Conservation (phyloP, 2,113 vertebrate species). For the Cairina moschata region DNA sequence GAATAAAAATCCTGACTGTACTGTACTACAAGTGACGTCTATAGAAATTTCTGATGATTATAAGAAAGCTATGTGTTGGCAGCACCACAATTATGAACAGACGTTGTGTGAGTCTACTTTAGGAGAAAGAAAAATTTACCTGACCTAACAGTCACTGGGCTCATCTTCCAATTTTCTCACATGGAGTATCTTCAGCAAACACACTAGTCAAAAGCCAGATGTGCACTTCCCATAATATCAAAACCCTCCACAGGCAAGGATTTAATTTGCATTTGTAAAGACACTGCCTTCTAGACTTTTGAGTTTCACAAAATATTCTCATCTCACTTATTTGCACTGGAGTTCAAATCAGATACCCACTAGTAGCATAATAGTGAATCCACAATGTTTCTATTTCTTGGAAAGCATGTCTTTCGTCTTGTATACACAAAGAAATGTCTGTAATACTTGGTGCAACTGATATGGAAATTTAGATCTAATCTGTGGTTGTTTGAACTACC, state of each 20-base stretch:
- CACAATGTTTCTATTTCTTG: background rate
- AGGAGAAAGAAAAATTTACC: background rate
- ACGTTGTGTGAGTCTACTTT: background rate
- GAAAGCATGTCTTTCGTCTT: background rate
- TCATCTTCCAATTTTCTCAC: background rate
- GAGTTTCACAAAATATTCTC: background rate
- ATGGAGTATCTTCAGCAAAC: background rate
- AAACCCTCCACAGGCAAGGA: background rate
- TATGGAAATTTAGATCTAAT: background rate
- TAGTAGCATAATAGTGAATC: background rate
- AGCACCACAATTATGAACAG: background rate
- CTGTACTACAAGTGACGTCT: background rate
- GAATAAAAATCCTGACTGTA: background rate
- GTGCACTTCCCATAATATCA: background rate
- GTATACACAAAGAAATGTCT: background rate
- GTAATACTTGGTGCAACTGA: background rate
- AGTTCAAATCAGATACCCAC: background rate
- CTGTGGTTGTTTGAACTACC: accelerated
- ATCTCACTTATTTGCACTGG: background rate
- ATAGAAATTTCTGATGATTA: background rate
- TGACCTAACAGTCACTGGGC: accelerated
- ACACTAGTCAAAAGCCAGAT: background rate
- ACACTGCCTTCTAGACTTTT: background rate
- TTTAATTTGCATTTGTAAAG: background rate
- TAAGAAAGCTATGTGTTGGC: background rate